Evolutionary conservation across 2,888 invertebrate genomes (phyloP), one percentile per base, ranked within the genome.

Genomic region (Napeogenes sylphis): DNA sequence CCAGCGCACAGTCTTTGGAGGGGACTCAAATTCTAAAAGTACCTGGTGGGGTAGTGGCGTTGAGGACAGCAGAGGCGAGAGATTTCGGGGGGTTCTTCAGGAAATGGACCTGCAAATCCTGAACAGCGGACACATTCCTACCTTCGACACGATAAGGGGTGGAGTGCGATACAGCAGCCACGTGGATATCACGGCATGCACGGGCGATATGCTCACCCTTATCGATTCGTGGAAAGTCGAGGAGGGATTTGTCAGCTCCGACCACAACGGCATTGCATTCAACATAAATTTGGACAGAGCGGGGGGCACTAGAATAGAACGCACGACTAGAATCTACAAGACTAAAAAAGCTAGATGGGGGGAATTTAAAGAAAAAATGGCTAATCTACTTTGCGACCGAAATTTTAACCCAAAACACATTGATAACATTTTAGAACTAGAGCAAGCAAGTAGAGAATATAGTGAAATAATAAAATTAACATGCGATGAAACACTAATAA

Each of bases 31-130:
- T 32, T 66, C 68, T 10, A 63, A 65, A 21, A 66, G 59, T 38
- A 14, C 59, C 2, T 70, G 67, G 69, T 71, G 70, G 71, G 66
- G 68, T 0, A 65, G 68, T 60, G 14, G 10, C 12, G 55, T 12
- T 4, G 38, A 12, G 2, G 67, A 71, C 59, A 35, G 56, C 10
- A 59, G 67, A 42, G 70, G 70, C 42, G 62, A 55, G 21, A 59
- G 56, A 0, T 13, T 66, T n/a, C 10, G 14, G 35, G 35, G 35
- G 0, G 61, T 5, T 5, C 35, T 32, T 59, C 51, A 14, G 47
- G 54, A 53, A 42, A 5, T 60, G n/a, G 46, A 57, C 35, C n/a
- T 46, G 13, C 45, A 45, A 13, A 33, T 57, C 4, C 35, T 35
- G 5, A 35, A 35, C 5, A 35, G 35, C 5, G 35, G 35, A 4